Percentiles rank a stretch among this genome's conserved stretches.
Conservation (phyloP, 2,888 invertebrate genomes). For the Limenitis camilla region DNA sequence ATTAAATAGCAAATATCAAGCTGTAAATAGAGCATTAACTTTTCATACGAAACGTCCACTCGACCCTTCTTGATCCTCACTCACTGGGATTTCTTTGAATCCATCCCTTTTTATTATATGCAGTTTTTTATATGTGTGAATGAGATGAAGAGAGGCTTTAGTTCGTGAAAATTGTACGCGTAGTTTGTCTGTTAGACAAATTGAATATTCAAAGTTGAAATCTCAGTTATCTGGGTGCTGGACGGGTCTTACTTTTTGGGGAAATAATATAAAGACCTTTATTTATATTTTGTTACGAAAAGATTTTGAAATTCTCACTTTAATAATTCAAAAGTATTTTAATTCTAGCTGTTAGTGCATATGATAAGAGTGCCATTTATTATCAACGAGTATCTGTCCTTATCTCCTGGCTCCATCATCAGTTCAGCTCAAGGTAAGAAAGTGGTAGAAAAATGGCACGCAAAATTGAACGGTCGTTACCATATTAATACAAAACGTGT, state of each 20-base stretch:
- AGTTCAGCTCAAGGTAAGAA: too few species aligned
- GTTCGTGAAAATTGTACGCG: slow-evolving; percentile 54
- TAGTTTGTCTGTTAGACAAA: slow-evolving; percentile 51
- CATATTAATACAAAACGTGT: too few species aligned
- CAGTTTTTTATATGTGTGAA: not conserved
- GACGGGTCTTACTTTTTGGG: slow-evolving; percentile 31
- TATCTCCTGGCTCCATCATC: too few species aligned
- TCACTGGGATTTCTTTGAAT: slow-evolving; percentile 46
- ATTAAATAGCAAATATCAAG: slow-evolving; percentile 33
- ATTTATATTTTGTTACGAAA: too few species aligned
- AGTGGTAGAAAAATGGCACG: too few species aligned
- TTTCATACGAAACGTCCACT: slow-evolving; percentile 47
- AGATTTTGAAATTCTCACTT: too few species aligned
- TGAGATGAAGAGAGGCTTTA: slow-evolving; percentile 26
- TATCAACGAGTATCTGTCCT: too few species aligned
- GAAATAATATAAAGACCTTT: not conserved
- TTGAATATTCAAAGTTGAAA: slow-evolving; percentile 70
- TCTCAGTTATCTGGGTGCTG: slow-evolving; percentile 49
- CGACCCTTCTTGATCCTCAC: slow-evolving; percentile 35
- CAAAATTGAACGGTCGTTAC: too few species aligned
- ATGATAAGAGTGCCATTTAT: too few species aligned
- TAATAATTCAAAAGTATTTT: too few species aligned
- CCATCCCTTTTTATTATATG: slow-evolving; percentile 31
- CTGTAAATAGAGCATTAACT: slow-evolving; percentile 37
- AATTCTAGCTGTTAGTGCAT: too few species aligned